Evolutionary conservation across 92 coral and sea anemone genomes (phyloP), one percentile per base, ranked within the genome.

Genomic region (Galaxea fascicularis): DNA sequence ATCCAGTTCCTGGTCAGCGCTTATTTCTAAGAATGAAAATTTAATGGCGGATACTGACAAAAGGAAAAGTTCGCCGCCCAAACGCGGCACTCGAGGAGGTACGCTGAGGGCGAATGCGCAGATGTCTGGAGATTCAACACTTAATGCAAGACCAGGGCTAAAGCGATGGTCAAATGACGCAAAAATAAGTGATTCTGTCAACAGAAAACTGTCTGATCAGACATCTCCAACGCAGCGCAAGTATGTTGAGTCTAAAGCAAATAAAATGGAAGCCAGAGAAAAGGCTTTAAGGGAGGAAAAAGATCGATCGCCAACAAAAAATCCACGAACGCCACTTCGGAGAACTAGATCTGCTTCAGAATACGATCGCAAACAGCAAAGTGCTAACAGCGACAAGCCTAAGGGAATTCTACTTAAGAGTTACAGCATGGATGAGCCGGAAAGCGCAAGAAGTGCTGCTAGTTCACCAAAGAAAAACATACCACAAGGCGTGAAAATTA

Each of bases 331-430:
- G 10, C 93, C 94, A 47, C 86, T 97, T 51, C 94, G 99, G 73
- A 87, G 98, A 60, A 82, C 99, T 28, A 92, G 94, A 39, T 92
- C 93, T 26, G 97, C 94, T 75, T 92, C 96, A 28, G 98, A 96
- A 82, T 90, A 91, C 88, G 92, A 93, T 80, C 94, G 95, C 29
- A 89, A 89, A 54, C 93, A 80, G 65, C 92, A 92, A 45, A 84
- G 74, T 18, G 90, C 71, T 10, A 94, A 86, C 64, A 56, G 83
- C 12, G 90, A 89, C 7, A 97, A 94, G 70, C 97, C 98, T 52
- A 93, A 93, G 71, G 99, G 98, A 77, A 95, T 97, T 25, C 85
- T 97, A 73, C 80, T 93, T 21, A 95, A 94, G 74, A 69, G 89
- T 18, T 93, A 90, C 41, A 85, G 89, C 67, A 27, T 76, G n/a